Conservation (phyloP, 53 echinoderm and acorn worm genomes). For the Crossaster papposus region DNA sequence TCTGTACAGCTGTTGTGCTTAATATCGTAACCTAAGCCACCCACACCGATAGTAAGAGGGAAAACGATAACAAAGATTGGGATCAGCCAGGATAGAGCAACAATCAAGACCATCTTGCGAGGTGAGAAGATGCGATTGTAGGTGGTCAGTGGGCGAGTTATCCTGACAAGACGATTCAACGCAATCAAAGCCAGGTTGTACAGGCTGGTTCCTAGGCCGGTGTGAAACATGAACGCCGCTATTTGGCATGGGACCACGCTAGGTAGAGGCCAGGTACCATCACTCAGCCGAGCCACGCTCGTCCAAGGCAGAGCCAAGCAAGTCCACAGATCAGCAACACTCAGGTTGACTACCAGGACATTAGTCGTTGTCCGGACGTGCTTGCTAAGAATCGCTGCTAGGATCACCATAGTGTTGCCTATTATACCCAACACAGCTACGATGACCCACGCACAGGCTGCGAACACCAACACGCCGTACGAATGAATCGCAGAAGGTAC, state of each 20-base stretch:
- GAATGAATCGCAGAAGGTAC: slow-evolving; percentile 1
- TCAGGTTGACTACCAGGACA: slow-evolving; percentile 56
- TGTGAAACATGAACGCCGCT: slow-evolving; percentile 44
- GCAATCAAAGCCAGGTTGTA: slow-evolving; percentile 57
- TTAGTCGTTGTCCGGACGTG: slow-evolving; percentile 59
- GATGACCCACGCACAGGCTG: slow-evolving; percentile 22
- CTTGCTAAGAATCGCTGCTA: slow-evolving; percentile 40
- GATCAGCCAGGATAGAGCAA: slow-evolving; percentile 39
- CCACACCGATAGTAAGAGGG: slow-evolving; percentile 16
- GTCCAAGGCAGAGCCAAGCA: slow-evolving; percentile 39
- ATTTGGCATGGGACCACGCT: slow-evolving; percentile 39
- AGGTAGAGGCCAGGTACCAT: slow-evolving; percentile 33
- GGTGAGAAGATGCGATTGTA: slow-evolving; percentile 40
- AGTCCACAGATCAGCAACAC: slow-evolving; percentile 59
- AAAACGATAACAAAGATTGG: slow-evolving; percentile 39
- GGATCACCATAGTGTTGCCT: slow-evolving; percentile 60
- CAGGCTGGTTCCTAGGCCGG: slow-evolving; percentile 48
- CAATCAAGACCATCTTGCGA: slow-evolving; percentile 27
- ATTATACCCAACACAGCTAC: slow-evolving; percentile 40
- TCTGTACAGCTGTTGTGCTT: slow-evolving; percentile 28
- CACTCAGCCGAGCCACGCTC: slow-evolving; percentile 21
- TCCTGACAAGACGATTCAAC: slow-evolving; percentile 53
- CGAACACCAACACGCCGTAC: slow-evolving; percentile 1
- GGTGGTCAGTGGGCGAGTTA: slow-evolving; percentile 17
- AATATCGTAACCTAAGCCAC: slow-evolving; percentile 36